phyloP scores from a whole-genome alignment of 2,113 vertebrate genomes.

The Scalopus aquaticus region DNA sequence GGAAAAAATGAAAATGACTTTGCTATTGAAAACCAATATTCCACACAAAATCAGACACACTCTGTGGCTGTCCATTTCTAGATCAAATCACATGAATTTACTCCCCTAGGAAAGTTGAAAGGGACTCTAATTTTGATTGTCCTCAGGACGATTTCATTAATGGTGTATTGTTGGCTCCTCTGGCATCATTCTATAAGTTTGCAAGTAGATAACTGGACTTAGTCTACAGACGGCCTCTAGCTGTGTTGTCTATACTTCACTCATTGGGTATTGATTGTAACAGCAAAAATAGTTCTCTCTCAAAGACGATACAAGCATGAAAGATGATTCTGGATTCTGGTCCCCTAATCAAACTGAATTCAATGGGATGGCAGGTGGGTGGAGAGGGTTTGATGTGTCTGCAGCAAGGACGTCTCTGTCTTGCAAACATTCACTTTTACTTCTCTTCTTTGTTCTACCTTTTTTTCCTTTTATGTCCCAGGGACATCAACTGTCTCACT shows the following conservation, averaged over 20 bases:
- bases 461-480: not conserved
- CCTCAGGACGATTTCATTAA: not conserved
- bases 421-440: too few species aligned
- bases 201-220: not conserved
- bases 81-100: not conserved
- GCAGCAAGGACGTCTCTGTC: not conserved
- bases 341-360: not conserved
- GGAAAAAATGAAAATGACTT: not conserved
- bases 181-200: not conserved
- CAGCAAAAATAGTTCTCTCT: not conserved
- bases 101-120: not conserved
- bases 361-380: too few species aligned
- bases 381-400: fast-evolving
- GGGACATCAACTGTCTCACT: fast-evolving
- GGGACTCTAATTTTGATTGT: not conserved
- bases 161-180: not conserved
- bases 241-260: not conserved
- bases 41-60: not conserved
- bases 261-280: not conserved
- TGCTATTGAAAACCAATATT: not conserved
- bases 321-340: too few species aligned
- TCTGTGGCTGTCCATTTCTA: not conserved
- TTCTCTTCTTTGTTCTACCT: not conserved
- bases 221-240: not conserved
- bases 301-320: not conserved